Evolutionary conservation across 92 coral and sea anemone species (phyloP).

Genomic region (Galaxea fascicularis): DNA sequence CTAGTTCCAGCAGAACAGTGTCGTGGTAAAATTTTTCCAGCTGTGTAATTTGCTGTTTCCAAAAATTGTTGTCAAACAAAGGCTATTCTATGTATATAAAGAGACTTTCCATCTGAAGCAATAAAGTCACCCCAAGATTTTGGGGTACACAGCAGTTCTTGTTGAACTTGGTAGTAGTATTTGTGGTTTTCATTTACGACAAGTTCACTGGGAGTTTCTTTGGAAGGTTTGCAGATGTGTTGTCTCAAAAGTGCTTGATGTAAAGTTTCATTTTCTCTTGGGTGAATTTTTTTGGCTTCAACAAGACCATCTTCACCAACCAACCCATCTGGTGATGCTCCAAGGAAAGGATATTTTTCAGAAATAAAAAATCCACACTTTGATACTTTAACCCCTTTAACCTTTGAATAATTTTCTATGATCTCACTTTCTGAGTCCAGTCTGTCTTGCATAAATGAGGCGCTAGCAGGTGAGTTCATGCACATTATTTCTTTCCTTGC

Average conservation of each 20-base stretch:
- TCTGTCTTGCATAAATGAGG: conserved; percentile 49
- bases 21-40: conserved; percentile 51
- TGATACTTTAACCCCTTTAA: conserved; percentile 37
- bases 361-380: conserved; percentile 38
- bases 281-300: conserved; percentile 48
- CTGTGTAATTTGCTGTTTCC: conserved; percentile 33
- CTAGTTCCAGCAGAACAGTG: conserved; percentile 46
- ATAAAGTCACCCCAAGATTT: conserved; percentile 57
- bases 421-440: conserved; percentile 34
- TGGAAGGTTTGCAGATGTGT: conserved; percentile 29
- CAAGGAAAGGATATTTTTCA: conserved; percentile 51
- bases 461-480: conserved; percentile 27
- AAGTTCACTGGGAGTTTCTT: conserved; percentile 37
- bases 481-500: conserved; percentile 45
- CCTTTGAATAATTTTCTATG: conserved; percentile 35
- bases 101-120: conserved; percentile 46
- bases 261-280: conserved; percentile 53
- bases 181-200: conserved; percentile 47
- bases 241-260: conserved; percentile 49
- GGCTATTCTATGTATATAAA: conserved; percentile 36
- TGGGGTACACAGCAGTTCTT: conserved; percentile 38
- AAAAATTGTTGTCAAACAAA: conserved; percentile 48
- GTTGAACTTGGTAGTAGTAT: conserved; percentile 48
- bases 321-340: conserved; percentile 64
- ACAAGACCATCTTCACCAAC: conserved; percentile 51